These are phyloP conservation scores for Trichonephila inaurata DNA, from an alignment of 1,140 invertebrate species.

Conservation along the genomic window DNA sequence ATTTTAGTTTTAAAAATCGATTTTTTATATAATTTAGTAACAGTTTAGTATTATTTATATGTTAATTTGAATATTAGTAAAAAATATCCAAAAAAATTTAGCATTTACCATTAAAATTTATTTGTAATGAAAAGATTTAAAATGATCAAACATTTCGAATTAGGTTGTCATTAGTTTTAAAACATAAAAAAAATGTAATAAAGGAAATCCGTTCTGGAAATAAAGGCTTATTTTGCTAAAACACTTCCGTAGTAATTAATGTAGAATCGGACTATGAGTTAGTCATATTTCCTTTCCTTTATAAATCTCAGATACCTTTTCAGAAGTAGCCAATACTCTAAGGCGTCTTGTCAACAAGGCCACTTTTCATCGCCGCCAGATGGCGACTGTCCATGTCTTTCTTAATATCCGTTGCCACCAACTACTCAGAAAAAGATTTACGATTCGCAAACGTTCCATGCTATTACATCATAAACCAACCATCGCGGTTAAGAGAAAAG, in stretches of 20 bases:
- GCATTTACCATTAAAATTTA: too few relatives aligned
- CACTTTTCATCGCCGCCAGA: slow-evolving; percentile 27
- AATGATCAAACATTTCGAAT: too few relatives aligned
- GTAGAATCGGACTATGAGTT: not conserved
- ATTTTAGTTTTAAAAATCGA: too few relatives aligned
- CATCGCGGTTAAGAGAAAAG: slow-evolving; percentile 42
- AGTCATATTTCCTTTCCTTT: not conserved
- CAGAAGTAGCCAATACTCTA: not conserved
- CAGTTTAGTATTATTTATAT: too few relatives aligned
- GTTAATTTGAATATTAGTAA: too few relatives aligned
- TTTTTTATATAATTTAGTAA: too few relatives aligned
- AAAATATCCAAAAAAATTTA: too few relatives aligned
- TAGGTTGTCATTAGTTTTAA: too few relatives aligned
- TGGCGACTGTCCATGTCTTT: not conserved
- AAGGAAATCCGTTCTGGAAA: too few relatives aligned
- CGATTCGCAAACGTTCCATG: slow-evolving; percentile 53
- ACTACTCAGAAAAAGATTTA: slow-evolving; percentile 48
- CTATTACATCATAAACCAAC: slow-evolving; percentile 57
- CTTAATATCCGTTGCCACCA: not conserved
- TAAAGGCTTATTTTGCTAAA: too few relatives aligned
- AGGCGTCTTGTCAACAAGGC: not conserved
- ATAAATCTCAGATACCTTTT: not conserved
- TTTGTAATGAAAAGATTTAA: too few relatives aligned
- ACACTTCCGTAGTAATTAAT: not conserved
- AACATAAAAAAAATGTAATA: too few relatives aligned